A percentile compares a stretch with the other conserved stretches of the same genome.
phyloP scores from a whole-genome alignment of 2,797 vertebrate species.

The Hippoglossus hippoglossus region DNA sequence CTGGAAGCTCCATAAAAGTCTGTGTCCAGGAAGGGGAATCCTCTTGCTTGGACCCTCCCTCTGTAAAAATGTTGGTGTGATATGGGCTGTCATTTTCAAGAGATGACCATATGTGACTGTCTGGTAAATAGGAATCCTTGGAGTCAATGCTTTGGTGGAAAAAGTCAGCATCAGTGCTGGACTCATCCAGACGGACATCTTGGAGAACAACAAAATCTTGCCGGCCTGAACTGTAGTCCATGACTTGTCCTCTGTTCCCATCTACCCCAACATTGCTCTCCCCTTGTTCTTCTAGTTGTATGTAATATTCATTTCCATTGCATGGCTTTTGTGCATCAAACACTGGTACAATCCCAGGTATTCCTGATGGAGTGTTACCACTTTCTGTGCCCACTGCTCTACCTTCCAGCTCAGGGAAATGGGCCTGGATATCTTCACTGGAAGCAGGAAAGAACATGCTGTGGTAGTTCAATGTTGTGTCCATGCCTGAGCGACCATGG shows the following conservation, averaged over 20 bases:
- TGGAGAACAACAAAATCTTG: conserved; percentile 85
- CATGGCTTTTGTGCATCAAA: conserved; percentile 93
- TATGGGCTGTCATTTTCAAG: conserved; percentile 90
- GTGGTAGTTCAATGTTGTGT: conserved; percentile 91
- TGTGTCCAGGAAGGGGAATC: conserved; percentile 82
- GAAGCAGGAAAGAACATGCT: conserved; percentile 94
- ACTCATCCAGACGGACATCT: conserved; percentile 89
- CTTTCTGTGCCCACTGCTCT: conserved; percentile 73
- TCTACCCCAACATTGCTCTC: conserved; percentile 83
- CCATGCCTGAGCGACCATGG: conserved; percentile 81
- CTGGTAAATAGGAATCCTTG: conserved; percentile 86
- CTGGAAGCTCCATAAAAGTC: conserved; percentile 85
- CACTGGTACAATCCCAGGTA: conserved; percentile 92
- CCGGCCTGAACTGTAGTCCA: conserved; percentile 69
- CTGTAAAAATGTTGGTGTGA: conserved; percentile 87
- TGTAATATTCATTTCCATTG: conserved; percentile 93
- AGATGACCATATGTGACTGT: conserved; percentile 85
- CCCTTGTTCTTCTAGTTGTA: conserved; percentile 94
- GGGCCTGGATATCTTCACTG: conserved; percentile 90
- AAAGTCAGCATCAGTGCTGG: conserved; percentile 91
- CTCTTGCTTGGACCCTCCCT: conserved; percentile 83
- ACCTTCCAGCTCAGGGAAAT: conserved; percentile 84
- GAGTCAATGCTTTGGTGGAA: conserved; percentile 89
- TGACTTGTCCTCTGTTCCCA: conserved; percentile 70
- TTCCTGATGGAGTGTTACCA: conserved; percentile 74